phyloP scores from a whole-genome alignment of 2,113 vertebrate species.

The Anser cygnoides region DNA sequence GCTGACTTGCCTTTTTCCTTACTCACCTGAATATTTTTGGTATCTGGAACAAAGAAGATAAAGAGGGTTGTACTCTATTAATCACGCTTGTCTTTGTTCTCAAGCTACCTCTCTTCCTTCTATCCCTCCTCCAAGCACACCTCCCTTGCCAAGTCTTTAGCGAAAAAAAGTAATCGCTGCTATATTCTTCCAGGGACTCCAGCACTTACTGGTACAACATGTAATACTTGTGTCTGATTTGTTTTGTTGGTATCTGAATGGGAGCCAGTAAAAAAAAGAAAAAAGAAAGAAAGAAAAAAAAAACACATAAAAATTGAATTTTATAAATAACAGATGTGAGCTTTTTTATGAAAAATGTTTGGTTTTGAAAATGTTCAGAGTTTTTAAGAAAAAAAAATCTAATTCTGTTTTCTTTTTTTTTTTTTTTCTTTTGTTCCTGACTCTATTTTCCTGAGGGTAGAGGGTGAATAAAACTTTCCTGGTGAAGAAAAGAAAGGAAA shows the following conservation, averaged over 20 bases:
- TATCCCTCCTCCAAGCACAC: conserved; percentile 34
- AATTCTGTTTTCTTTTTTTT: not conserved
- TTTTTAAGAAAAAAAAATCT: not conserved
- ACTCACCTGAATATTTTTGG: conserved; percentile 60
- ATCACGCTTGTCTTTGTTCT: conserved; percentile 62
- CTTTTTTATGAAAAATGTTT: not conserved
- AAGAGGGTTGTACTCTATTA: conserved; percentile 40
- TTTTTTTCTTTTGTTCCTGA: not conserved
- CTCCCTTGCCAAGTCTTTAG: conserved; percentile 30
- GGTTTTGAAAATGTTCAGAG: not conserved
- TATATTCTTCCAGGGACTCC: conserved; percentile 39
- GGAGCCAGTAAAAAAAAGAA: not conserved
- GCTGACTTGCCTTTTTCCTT: conserved; percentile 10
- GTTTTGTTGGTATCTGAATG: not conserved
- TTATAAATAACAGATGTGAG: conserved; percentile 61
- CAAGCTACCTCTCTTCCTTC: conserved; percentile 19
- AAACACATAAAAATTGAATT: conserved; percentile 33
- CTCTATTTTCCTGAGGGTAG: not conserved
- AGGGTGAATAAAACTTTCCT: not conserved
- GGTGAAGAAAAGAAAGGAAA: not conserved
- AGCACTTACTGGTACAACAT: conserved; percentile 58
- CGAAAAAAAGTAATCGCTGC: not conserved
- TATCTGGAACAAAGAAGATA: conserved; percentile 58
- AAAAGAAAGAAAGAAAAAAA: not conserved
- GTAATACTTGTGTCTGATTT: conserved; percentile 30